phyloP scores from a whole-genome alignment of 2,888 invertebrate genomes.

The Galeruca laticollis region DNA sequence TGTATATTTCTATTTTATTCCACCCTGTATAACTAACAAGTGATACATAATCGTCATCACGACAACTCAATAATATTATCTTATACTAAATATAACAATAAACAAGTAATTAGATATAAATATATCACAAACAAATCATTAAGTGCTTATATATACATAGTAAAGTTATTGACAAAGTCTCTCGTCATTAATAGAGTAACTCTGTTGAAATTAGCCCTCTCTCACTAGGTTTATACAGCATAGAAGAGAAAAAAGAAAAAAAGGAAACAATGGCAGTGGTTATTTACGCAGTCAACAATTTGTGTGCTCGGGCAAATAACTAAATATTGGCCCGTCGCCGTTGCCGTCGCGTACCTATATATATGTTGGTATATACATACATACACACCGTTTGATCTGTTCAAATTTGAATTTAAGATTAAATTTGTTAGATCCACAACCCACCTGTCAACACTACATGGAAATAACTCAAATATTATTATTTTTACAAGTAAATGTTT shows the following conservation, averaged over 20 bases:
- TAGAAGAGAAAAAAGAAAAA: constrained; percentile 45
- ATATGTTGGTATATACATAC: constrained; percentile 45
- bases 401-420: constrained; percentile 69
- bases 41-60: background rate
- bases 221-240: constrained; percentile 34
- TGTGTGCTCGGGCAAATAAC: constrained; percentile 67
- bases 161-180: constrained; percentile 22
- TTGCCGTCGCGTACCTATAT: constrained; percentile 52
- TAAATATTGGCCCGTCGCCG: constrained; percentile 68
- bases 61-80: background rate
- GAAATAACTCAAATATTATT: constrained; percentile 63
- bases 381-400: constrained; percentile 65
- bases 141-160: constrained; percentile 31
- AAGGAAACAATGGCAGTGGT: constrained; percentile 64
- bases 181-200: constrained; percentile 33
- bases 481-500: constrained; percentile 62
- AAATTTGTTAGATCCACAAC: constrained; percentile 67
- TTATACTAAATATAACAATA: background rate
- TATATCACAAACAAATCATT: constrained; percentile 30
- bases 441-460: constrained; percentile 65
- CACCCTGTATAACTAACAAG: background rate
- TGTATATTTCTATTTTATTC: no score
- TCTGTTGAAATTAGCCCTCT: constrained; percentile 38
- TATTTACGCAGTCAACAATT: constrained; percentile 68
- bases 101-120: constrained; percentile 9